Conservation (phyloP, 2,113 vertebrate species). For the Oncorhynchus kisutch region DNA sequence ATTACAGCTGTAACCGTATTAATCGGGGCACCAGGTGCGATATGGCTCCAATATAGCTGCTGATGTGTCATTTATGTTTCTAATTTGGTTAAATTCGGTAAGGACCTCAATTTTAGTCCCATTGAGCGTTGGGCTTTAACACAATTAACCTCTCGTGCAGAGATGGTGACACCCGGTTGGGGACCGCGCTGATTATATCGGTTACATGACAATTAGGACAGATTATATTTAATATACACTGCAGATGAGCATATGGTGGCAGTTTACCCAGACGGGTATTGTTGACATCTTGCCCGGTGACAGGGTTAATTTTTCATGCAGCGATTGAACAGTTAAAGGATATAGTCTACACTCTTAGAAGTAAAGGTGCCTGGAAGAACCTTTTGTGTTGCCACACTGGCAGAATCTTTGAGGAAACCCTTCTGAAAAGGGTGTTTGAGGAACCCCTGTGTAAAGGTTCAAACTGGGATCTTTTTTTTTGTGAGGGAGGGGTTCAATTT, state of each 20-base stretch:
- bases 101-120: conserved; percentile 11
- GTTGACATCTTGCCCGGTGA: conserved; percentile 24
- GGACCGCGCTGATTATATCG: conserved; percentile 30
- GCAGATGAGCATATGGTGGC: conserved; percentile 33
- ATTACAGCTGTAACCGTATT: conserved; percentile 36
- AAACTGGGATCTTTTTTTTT: too few species aligned
- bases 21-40: conserved; percentile 52
- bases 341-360: neutral
- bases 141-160: conserved; percentile 5
- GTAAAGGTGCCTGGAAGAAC: too few species aligned
- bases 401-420: too few species aligned
- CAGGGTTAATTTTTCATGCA: conserved; percentile 19
- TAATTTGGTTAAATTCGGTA: conserved; percentile 18
- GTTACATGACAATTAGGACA: conserved; percentile 43
- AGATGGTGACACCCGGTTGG: conserved; percentile 35
- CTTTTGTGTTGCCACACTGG: too few species aligned
- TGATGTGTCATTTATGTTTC: conserved; percentile 21
- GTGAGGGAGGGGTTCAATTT: too few species aligned
- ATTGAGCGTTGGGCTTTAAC: conserved; percentile 4
- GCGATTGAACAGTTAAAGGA: neutral
- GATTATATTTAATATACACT: conserved; percentile 45
- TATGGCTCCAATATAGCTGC: conserved; percentile 19
- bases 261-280: conserved; percentile 37
- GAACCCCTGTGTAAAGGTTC: too few species aligned
- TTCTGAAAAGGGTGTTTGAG: too few species aligned